Evolutionary conservation across 2,888 invertebrate species (phyloP).

Genomic region (Drosophila anomalata): DNA sequence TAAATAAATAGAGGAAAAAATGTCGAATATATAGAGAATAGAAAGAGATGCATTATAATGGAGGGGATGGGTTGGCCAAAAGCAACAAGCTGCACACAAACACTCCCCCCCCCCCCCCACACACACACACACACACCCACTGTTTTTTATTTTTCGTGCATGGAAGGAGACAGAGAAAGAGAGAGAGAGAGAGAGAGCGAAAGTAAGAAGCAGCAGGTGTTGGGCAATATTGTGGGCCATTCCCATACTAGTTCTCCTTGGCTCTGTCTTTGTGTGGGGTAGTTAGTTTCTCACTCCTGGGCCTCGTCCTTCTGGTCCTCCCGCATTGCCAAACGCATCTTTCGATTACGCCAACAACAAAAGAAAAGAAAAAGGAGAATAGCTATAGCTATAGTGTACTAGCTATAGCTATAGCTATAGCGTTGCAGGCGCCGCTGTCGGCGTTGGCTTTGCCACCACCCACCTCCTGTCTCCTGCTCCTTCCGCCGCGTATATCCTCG

Average conservation of each 20-base stretch:
- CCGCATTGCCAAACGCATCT: slow-evolving; percentile 71
- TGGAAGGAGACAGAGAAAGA: slow-evolving; percentile 29
- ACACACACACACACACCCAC: slow-evolving; percentile 1
- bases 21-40: slow-evolving; percentile 39
- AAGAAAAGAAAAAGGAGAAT: slow-evolving; percentile 9
- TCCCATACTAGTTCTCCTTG: slow-evolving; percentile 32
- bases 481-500: slow-evolving; percentile 1
- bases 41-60: slow-evolving; percentile 32
- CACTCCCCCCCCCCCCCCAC: neutral
- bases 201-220: slow-evolving; percentile 73
- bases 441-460: slow-evolving; percentile 34
- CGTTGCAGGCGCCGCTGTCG: slow-evolving; percentile 44
- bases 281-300: slow-evolving; percentile 44
- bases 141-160: slow-evolving; percentile 4
- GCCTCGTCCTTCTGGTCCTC: slow-evolving; percentile 16
- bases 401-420: neutral
- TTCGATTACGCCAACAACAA: slow-evolving; percentile 72
- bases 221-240: slow-evolving; percentile 68
- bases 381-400: slow-evolving; percentile 19
- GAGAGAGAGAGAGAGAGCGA: slow-evolving; percentile 34
- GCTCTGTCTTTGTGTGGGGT: slow-evolving; percentile 38
- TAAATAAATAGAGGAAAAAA: slow-evolving; percentile 40
- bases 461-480: neutral
- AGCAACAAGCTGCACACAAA: slow-evolving; percentile 42
- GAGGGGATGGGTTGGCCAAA: slow-evolving; percentile 26